Conservation (phyloP, 2,888 invertebrate species). For the Eupithecia subumbrata region DNA sequence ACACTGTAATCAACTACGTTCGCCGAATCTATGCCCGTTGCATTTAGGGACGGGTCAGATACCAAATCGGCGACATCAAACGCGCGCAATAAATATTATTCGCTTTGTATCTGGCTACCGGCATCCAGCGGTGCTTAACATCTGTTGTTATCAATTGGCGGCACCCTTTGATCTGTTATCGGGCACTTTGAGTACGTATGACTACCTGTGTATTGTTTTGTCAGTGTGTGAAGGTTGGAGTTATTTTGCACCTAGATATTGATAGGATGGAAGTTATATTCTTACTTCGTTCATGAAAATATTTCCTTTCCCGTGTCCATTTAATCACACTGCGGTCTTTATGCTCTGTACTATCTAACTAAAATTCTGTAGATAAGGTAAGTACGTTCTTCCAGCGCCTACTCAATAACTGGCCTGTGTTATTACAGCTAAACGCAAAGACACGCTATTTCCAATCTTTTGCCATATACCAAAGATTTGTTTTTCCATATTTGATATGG, state of each 20-base stretch:
- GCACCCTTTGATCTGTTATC: slow-evolving; percentile 68
- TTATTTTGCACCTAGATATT: slow-evolving; percentile 14
- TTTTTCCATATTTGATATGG: no score
- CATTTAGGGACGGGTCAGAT: slow-evolving; percentile 27
- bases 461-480: no score
- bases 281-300: not conserved
- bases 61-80: slow-evolving; percentile 66
- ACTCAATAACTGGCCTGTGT: no score
- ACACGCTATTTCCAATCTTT: no score
- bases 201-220: slow-evolving; percentile 70
- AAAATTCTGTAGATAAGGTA: no score
- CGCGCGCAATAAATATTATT: slow-evolving; percentile 58
- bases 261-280: not conserved
- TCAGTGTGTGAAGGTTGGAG: slow-evolving; percentile 23
- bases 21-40: not conserved
- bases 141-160: slow-evolving; percentile 63
- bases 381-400: no score
- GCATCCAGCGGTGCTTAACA: slow-evolving; percentile 64
- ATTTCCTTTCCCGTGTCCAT: no score
- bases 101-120: slow-evolving; percentile 66
- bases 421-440: no score
- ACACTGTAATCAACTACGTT: not conserved
- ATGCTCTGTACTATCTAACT: no score
- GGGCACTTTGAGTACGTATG: slow-evolving; percentile 65
- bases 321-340: no score